Conservation (phyloP, 2,797 vertebrate species). For the Enteromius afrohamiltoni region DNA sequence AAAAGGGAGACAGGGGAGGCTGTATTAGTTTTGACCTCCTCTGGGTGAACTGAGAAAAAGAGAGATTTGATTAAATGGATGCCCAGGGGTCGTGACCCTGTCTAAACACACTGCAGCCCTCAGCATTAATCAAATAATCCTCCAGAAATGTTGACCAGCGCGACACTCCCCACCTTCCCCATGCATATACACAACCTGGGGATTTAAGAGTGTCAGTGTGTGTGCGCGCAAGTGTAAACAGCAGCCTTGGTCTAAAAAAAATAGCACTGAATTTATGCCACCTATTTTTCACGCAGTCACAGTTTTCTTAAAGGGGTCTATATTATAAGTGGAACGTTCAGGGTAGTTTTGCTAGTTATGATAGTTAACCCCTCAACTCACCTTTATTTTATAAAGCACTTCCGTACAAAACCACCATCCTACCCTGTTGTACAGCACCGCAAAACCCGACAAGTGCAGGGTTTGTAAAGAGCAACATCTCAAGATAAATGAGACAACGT, state of each 20-base stretch:
- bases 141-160: conserved; percentile 79
- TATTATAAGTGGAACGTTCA: neutral
- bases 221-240: conserved; percentile 22
- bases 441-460: neutral
- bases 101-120: conserved; percentile 85
- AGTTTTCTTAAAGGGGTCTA: neutral
- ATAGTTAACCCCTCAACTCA: neutral
- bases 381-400: neutral
- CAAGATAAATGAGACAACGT: conserved; percentile 2
- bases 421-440: neutral
- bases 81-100: conserved; percentile 83
- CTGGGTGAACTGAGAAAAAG: conserved; percentile 80
- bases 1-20: conserved; percentile 51
- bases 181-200: conserved; percentile 60
- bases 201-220: conserved; percentile 62
- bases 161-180: conserved; percentile 67
- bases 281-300: conserved; percentile 21
- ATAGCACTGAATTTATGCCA: conserved; percentile 27
- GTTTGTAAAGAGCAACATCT: neutral
- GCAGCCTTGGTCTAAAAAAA: conserved; percentile 15
- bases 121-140: conserved; percentile 86
- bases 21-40: conserved; percentile 70
- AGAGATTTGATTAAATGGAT: conserved; percentile 91
- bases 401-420: neutral
- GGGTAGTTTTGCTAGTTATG: neutral